Evolutionary conservation across 2,888 invertebrate genomes (phyloP).

Genomic region (Listrodromus nycthemerus): DNA sequence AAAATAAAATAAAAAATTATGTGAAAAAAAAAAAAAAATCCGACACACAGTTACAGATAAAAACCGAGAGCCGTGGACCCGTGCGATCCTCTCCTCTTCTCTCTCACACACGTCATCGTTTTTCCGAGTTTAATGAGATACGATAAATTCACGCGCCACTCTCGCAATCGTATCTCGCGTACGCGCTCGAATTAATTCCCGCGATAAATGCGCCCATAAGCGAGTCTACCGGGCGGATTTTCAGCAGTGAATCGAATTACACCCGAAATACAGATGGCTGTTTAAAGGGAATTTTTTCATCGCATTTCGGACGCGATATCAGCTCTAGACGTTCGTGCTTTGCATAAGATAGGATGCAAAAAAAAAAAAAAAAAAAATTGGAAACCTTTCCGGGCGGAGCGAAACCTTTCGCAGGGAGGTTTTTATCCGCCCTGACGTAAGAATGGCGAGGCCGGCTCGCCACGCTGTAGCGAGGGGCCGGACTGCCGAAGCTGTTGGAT

Average conservation of each 20-base stretch:
- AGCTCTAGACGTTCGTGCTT: constrained; percentile 27
- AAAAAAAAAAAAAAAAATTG: not conserved
- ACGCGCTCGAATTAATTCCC: constrained; percentile 23
- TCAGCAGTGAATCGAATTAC: not conserved
- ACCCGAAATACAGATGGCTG: constrained; percentile 21
- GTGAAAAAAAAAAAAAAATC: constrained; percentile 8
- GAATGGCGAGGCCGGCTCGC: constrained; percentile 29
- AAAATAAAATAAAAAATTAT: not conserved
- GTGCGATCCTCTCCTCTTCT: not conserved
- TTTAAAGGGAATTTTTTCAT: constrained; percentile 39
- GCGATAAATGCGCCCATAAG: constrained; percentile 21
- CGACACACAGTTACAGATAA: not conserved
- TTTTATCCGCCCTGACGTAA: constrained; percentile 37
- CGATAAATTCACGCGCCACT: constrained; percentile 28
- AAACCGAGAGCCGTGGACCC: not conserved
- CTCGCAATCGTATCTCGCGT: constrained; percentile 13
- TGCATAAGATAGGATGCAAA: constrained; percentile 26
- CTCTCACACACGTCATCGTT: not conserved
- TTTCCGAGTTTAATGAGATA: constrained; percentile 20
- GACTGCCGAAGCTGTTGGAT: constrained; percentile 63
- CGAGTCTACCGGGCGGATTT: not conserved
- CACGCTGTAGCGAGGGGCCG: constrained; percentile 18
- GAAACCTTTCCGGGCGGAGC: not conserved
- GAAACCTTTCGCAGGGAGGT: constrained; percentile 17
- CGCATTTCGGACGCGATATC: constrained; percentile 41